Base-by-base conservation (phyloP, 2,888 invertebrate genomes). In the Actias luna region DNA sequence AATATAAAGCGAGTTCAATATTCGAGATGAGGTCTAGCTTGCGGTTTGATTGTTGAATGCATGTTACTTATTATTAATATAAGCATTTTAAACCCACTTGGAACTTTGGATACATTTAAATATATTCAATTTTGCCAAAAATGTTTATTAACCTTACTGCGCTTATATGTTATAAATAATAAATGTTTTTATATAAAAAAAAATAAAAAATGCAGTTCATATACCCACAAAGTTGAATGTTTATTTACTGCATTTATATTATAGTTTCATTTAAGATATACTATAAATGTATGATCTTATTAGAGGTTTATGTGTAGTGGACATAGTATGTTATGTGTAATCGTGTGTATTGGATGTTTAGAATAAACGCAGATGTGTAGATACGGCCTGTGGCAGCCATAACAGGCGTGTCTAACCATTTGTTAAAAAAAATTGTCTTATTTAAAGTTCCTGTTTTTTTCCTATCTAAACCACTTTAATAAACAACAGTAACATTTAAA, bases 341-440 rank as follows among this genome's bases (percentile, higher is more conserved):
- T 74, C 71, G 72, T 64, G 67, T 67, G 59, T 73, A 71, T 68
- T 73, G 70, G 65, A 69, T 71, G 69, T 69, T 70, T 70, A 66
- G 69, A 84, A 79, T 85, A 87, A 80, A 83, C 52, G 64, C 87
- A 85, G 86, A 87, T 88, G 87, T 70, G 58, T 83, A 80, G 85
- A 78, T 65, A 73, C 67, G 83, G 76, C 75, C 85, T 88, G 92
- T 76, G 83, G 63, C 92, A 92, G 92, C 92, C 92, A 92, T 92
- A 81, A 73, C 91, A 87, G 84, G 80, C 73, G 76, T 77, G 73
- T 81, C 85, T 87, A 78, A 60, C 66, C 86, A 86, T 89, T 89
- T 89, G 89, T 79, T 68, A 75, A 72, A 79, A 71, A 68, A 69
- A 68, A 71, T 69, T 33, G 33, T 10, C 7, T 68, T 72, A 83